Evolutionary conservation across 1,140 invertebrate species (phyloP).

Genomic region (Vollenhovia emeryi): DNA sequence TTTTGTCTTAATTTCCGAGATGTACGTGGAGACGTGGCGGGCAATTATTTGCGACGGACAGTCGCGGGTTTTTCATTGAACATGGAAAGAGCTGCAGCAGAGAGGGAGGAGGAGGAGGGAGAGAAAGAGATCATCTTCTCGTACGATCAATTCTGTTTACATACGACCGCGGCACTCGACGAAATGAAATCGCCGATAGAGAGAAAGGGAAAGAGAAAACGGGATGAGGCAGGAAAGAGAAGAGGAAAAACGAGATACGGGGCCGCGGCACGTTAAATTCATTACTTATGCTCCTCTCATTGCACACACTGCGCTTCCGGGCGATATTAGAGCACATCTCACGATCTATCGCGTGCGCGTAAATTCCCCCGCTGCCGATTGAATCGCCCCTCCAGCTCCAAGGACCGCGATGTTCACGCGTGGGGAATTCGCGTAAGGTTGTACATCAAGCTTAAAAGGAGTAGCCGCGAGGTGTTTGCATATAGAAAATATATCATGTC

Average conservation of each 20-base stretch:
- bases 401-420: not conserved
- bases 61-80: conserved; percentile 25
- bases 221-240: not conserved
- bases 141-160: conserved; percentile 4
- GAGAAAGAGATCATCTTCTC: not conserved
- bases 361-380: conserved; percentile 25
- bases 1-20: not conserved
- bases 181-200: conserved; percentile 20
- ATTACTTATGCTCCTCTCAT: conserved; percentile 16
- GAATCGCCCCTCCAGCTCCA: not conserved
- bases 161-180: conserved; percentile 1
- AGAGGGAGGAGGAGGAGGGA: not conserved
- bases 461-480: not conserved
- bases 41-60: not conserved
- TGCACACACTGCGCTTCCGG: not conserved
- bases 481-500: not conserved
- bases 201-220: conserved; percentile 26
- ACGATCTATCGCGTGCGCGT: not conserved
- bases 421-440: not conserved
- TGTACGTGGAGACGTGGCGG: not conserved
- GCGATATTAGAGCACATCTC: conserved; percentile 21
- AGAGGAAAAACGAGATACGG: not conserved
- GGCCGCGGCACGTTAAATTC: not conserved
- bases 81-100: not conserved
- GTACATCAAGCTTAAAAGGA: not conserved